A percentile compares a stretch with the other conserved stretches of the same genome.
Conservation (phyloP, 2,797 vertebrate genomes). For the Psittacula derbiana region DNA sequence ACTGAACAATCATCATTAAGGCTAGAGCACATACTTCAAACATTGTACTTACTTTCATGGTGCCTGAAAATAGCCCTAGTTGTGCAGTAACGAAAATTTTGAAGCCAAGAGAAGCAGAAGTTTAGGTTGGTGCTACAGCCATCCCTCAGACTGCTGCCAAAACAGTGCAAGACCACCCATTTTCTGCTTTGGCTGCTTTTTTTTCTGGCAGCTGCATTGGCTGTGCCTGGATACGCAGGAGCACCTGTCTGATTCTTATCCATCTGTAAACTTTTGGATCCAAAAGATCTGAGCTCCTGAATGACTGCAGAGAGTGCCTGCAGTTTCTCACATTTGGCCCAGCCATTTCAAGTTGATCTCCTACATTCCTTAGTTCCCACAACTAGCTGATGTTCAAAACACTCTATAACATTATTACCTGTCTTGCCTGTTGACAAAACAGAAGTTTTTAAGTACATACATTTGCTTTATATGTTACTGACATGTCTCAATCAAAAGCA, state of each 20-base stretch:
- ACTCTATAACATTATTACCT: neutral
- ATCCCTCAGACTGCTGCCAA: neutral
- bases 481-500: neutral
- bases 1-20: neutral
- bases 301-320: neutral
- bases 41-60: neutral
- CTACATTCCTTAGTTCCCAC: neutral
- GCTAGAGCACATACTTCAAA: neutral
- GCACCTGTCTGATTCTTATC: neutral
- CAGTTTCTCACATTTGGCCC: neutral
- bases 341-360: neutral
- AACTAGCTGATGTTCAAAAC: neutral
- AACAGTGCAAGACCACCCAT: rapidly evolving
- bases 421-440: neutral
- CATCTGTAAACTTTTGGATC: neutral
- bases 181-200: neutral
- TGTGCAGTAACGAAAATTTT: neutral
- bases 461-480: neutral
- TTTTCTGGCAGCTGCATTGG: neutral
- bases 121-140: neutral
- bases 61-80: neutral
- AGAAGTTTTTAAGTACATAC: neutral
- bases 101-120: neutral
- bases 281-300: neutral
- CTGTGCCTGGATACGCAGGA: neutral